Evolutionary conservation across 2,797 vertebrate genomes (phyloP).

Genomic region (Chromobotia macracanthus): DNA sequence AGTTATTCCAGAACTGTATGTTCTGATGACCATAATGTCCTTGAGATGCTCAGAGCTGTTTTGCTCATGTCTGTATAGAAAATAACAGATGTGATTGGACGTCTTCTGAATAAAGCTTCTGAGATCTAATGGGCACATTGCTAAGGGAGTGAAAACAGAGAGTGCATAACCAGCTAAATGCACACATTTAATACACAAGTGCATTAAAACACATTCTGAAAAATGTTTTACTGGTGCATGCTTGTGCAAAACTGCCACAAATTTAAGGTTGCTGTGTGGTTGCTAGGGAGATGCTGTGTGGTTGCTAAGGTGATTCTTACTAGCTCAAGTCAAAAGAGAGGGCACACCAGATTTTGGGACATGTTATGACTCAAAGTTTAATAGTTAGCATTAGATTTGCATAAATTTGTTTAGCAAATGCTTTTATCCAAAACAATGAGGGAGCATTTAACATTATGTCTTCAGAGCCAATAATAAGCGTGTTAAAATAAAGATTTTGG

Average conservation of each 20-base stretch:
- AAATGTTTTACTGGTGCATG: neutral
- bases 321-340: neutral
- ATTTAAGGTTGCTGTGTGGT: neutral
- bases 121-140: neutral
- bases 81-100: neutral
- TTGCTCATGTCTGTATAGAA: neutral
- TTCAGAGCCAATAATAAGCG: too few species aligned
- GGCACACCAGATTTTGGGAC: neutral
- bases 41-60: conserved; percentile 4
- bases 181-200: neutral
- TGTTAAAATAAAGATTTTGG: too few species aligned
- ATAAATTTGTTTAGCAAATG: too few species aligned
- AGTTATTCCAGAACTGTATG: neutral
- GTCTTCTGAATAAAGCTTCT: neutral
- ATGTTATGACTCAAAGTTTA: neutral
- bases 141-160: neutral
- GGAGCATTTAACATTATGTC: too few species aligned
- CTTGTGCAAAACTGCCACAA: neutral
- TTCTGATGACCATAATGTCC: neutral
- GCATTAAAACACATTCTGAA: neutral
- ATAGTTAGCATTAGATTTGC: neutral
- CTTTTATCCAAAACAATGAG: too few species aligned
- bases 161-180: neutral
- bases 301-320: neutral
- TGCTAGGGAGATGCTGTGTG: neutral